Evolutionary conservation across 2,113 vertebrate species (phyloP).

Genomic region (Bagarius yarrelli): DNA sequence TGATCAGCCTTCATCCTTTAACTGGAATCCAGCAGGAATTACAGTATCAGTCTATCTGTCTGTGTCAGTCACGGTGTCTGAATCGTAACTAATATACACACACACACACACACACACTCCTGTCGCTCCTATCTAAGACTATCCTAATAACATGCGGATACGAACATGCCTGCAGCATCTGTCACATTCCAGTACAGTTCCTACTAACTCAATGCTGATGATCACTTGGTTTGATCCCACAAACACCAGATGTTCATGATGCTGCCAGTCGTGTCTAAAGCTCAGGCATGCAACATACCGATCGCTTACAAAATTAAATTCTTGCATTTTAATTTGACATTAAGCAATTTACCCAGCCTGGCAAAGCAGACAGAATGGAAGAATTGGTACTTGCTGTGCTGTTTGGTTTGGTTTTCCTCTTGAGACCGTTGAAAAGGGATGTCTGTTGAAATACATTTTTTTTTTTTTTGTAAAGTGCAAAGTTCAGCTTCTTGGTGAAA

Average conservation of each 20-base stretch:
- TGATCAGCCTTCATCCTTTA: slow-evolving; percentile 44
- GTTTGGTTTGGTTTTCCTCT: neutral
- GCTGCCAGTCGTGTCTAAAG: slow-evolving; percentile 52
- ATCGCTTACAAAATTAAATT: slow-evolving; percentile 49
- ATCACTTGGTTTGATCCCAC: slow-evolving; percentile 22
- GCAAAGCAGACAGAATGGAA: slow-evolving; percentile 10
- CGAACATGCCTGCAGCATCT: slow-evolving; percentile 51
- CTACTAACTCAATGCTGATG: neutral
- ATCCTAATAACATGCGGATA: slow-evolving; percentile 47
- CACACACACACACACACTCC: slow-evolving; percentile 31
- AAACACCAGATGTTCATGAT: slow-evolving; percentile 36
- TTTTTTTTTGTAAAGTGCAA: neutral
- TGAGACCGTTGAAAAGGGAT: neutral
- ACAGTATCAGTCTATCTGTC: slow-evolving; percentile 49
- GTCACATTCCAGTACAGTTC: slow-evolving; percentile 17
- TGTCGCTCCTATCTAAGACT: neutral
- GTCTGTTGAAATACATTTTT: slow-evolving; percentile 19
- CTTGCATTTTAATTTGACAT: slow-evolving; percentile 34
- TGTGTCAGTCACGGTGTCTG: slow-evolving; percentile 60
- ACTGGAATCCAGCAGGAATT: slow-evolving; percentile 49
- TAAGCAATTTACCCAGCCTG: slow-evolving; percentile 16
- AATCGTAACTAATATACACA: slow-evolving; percentile 33
- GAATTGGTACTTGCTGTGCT: slow-evolving; percentile 19
- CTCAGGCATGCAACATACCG: slow-evolving; percentile 16
- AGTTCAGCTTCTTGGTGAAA: slow-evolving; percentile 8